Base-by-base conservation (phyloP, 2,113 vertebrate species). In the Rousettus leschenaultii region DNA sequence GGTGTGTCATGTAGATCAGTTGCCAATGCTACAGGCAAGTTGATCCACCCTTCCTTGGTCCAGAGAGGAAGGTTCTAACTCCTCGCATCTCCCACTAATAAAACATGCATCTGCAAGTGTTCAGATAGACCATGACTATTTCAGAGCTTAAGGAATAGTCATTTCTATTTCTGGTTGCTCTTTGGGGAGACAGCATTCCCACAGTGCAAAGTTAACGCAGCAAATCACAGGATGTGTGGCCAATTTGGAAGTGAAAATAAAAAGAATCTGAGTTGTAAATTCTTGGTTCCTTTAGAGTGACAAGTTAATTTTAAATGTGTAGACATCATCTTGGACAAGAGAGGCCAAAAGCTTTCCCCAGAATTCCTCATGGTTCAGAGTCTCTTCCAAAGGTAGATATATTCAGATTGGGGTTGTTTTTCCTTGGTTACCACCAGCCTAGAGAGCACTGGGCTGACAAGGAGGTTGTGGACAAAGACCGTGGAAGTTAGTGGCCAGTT, bases 61-160 rank as follows among this genome's bases (percentile, higher is more conserved):
- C 71, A 90, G 65, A 87, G 82, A 97, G 92, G 66, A 79, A 90
- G 21, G 26, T 82, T 96, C 35, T 86, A 83, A 80, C 68, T 68
- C 59, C 26, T 40, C 40, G 30, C 19, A 65, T 53, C 16, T 40
- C 38, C 68, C 33, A 26, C 85, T 94, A 93, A 94, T 96, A 97
- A 98, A 97, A 94, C 97, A 38, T 86, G 97, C 43, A 53, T 86
- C 82, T 95, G 79, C 97, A 97, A 89, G 93, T 86, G 35, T 57
- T 91, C 45, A 84, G 18, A 45, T 74, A 43, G n/a, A 68, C 85
- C 15, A n/a, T 21, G 26, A 45, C 59, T 65, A 28, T 94, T 83
- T 75, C 40, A 71, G 78, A 66, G 45, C 45, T 55, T 97, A 89
- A 89, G 83, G 79, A 70, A 89, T 33, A 90, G 63, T 68, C 53